Evolutionary conservation across 2,888 invertebrate species (phyloP).

Genomic region (Ypsolopha scabrella): DNA sequence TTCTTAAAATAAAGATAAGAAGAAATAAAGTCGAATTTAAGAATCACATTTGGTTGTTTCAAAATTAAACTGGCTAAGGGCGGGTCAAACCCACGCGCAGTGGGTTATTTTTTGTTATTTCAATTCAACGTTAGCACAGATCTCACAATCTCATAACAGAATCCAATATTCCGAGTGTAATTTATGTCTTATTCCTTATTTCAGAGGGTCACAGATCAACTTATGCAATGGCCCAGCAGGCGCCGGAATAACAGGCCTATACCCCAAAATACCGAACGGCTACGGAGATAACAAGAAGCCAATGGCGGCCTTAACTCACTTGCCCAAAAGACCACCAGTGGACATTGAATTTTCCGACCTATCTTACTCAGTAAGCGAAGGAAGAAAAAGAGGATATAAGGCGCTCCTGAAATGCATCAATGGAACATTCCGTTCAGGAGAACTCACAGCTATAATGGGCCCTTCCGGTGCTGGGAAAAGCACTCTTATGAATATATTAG

Average conservation of each 20-base stretch:
- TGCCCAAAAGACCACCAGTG: slow-evolving; percentile 89
- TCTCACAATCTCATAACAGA: too few relatives aligned
- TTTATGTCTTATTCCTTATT: slow-evolving; percentile 24
- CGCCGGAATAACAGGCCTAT: slow-evolving; percentile 62
- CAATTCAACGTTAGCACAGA: too few relatives aligned
- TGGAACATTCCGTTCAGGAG: slow-evolving; percentile 91
- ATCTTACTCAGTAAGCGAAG: slow-evolving; percentile 90
- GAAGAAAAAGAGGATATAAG: slow-evolving; percentile 84
- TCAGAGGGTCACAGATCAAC: slow-evolving; percentile 79
- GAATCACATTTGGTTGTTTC: too few relatives aligned
- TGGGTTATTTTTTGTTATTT: too few relatives aligned
- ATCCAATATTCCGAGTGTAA: background rate
- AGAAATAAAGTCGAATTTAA: too few relatives aligned
- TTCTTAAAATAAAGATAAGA: too few relatives aligned
- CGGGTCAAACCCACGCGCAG: too few relatives aligned
- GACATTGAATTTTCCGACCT: slow-evolving; percentile 91
- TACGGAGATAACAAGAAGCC: slow-evolving; percentile 80
- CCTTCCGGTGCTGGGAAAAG: slow-evolving; percentile 86
- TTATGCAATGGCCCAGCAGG: slow-evolving; percentile 76
- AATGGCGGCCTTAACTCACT: slow-evolving; percentile 81
- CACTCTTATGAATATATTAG: slow-evolving; percentile 89
- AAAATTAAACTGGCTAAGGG: too few relatives aligned
- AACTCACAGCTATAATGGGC: slow-evolving; percentile 96
- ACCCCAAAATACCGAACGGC: slow-evolving; percentile 80
- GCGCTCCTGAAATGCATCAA: slow-evolving; percentile 89